phyloP scores from a whole-genome alignment of 2,797 vertebrate genomes.

The Meda fulgida region DNA sequence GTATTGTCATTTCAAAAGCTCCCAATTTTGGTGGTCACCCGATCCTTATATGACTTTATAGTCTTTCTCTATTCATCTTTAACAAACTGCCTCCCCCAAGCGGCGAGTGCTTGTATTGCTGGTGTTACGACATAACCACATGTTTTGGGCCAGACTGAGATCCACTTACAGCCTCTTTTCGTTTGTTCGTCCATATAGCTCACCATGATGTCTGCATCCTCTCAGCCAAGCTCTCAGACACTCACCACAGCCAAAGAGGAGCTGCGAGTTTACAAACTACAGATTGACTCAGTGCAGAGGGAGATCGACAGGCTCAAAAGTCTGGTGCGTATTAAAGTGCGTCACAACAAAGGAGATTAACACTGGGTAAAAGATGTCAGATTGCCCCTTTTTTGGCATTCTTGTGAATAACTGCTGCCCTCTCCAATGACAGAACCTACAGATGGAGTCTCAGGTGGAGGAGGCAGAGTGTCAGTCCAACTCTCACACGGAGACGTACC shows the following conservation, averaged over 20 bases:
- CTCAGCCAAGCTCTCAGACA: constrained; percentile 65
- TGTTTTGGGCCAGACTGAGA: background rate
- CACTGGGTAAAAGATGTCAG: background rate
- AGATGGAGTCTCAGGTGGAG: constrained; percentile 68
- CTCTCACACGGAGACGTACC: constrained; percentile 69
- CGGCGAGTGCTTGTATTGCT: constrained; percentile 38
- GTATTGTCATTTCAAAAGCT: background rate
- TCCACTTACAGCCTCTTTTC: background rate
- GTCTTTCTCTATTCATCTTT: background rate
- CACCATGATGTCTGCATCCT: constrained; percentile 62
- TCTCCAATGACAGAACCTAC: constrained; percentile 65
- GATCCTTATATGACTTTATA: background rate
- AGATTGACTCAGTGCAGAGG: constrained; percentile 70
- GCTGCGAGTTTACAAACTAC: constrained; percentile 68
- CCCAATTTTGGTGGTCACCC: background rate
- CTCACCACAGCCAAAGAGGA: constrained; percentile 70
- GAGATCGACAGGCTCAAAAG: constrained; percentile 72
- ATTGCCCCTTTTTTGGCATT: background rate
- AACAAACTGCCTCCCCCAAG: constrained; percentile 47
- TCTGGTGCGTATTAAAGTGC: constrained; percentile 54
- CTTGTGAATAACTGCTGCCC: background rate
- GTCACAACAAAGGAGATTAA: background rate
- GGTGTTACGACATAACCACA: background rate
- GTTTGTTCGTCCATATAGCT: constrained; percentile 56
- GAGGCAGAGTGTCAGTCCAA: constrained; percentile 66